These are phyloP conservation scores for Todiramphus chloris DNA, from an alignment of 2,113 vertebrate species.

Conservation along the genomic window DNA sequence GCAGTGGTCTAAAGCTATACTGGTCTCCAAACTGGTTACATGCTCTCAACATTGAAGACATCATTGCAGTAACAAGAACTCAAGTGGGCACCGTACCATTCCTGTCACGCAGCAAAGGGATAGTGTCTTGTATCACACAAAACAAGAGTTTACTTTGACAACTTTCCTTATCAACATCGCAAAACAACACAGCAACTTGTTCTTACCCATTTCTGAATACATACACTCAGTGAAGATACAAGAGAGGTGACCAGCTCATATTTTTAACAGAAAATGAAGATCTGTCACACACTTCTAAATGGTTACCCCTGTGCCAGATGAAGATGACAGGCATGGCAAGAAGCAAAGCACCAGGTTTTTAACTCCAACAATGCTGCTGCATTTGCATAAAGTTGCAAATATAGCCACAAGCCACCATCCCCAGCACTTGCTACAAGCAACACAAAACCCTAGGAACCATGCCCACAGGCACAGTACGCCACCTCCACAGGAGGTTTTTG, in stretches of 20 bases:
- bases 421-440: neutral
- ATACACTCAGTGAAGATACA: neutral
- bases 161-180: neutral
- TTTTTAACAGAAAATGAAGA: neutral
- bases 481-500: neutral
- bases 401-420: neutral
- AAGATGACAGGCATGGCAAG: accelerated
- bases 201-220: neutral
- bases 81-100: neutral
- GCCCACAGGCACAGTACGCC: neutral
- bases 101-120: neutral
- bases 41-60: neutral
- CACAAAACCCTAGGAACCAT: accelerated
- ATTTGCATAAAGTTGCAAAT: neutral
- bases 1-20: neutral
- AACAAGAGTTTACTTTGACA: neutral
- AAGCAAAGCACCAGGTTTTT: neutral
- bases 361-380: neutral
- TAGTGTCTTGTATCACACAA: neutral
- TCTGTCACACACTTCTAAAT: neutral
- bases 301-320: neutral
- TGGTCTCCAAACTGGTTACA: neutral
- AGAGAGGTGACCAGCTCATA: neutral
- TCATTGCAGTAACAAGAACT: neutral
- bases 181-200: neutral